These are phyloP conservation scores for Platalea minor DNA, from an alignment of 2,797 vertebrate species.

Conservation along the genomic window DNA sequence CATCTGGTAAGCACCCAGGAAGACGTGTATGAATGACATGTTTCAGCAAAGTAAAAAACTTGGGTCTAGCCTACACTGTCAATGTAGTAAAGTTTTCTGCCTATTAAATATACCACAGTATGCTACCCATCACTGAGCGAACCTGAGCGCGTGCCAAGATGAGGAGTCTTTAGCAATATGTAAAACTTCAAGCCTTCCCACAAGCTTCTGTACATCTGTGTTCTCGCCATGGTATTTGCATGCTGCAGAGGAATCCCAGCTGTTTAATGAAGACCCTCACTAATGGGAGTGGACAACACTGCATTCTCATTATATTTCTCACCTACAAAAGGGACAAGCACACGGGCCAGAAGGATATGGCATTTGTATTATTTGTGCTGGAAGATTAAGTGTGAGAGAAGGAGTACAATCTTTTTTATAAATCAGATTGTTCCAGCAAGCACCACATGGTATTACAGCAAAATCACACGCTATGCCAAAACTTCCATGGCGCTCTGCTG, in stretches of 20 bases:
- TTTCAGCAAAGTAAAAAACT: constrained; percentile 31
- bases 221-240: not conserved
- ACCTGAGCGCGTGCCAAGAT: not conserved
- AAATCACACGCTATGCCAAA: not conserved
- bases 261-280: not conserved
- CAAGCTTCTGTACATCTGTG: constrained; percentile 19
- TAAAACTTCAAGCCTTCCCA: constrained; percentile 23
- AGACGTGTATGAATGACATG: constrained; percentile 26
- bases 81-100: not conserved
- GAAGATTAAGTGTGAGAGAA: not conserved
- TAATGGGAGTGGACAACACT: not conserved
- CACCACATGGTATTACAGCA: not conserved
- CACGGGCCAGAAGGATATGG: rapidly evolving
- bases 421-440: not conserved
- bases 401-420: not conserved
- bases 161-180: constrained; percentile 24
- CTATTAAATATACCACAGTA: not conserved
- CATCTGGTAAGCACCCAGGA: not conserved
- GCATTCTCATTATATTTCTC: rapidly evolving
- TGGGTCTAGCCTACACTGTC: constrained; percentile 46
- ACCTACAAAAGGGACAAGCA: not conserved
- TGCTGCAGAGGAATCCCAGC: not conserved
- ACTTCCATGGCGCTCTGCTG: not conserved
- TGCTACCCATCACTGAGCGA: not conserved
- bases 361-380: not conserved